phyloP scores from a whole-genome alignment of 2,113 vertebrate genomes.

The Antechinus stuartii region DNA sequence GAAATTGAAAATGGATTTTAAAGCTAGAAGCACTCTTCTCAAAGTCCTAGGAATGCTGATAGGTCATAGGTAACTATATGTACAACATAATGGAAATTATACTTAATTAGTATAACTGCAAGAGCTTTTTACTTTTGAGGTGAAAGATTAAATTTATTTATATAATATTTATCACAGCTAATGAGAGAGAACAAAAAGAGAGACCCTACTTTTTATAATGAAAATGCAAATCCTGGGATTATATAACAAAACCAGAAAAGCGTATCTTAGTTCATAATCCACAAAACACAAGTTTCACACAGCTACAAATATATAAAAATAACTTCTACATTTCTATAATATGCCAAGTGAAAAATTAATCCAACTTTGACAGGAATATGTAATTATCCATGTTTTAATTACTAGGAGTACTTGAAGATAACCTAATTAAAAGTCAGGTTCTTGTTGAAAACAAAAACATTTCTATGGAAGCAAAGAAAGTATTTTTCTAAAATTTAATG shows the following conservation, averaged over 20 bases:
- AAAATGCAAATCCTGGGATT: constrained; percentile 64
- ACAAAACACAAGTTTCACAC: constrained; percentile 2
- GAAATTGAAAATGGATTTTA: constrained; percentile 35
- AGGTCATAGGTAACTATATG: neutral
- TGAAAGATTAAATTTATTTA: constrained; percentile 48
- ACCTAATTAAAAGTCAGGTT: constrained; percentile 57
- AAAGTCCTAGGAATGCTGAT: constrained; percentile 23
- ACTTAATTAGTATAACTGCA: constrained; percentile 56
- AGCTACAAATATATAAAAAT: constrained; percentile 37
- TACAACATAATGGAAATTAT: constrained; percentile 35
- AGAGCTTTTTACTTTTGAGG: constrained; percentile 39
- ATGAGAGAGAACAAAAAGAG: constrained; percentile 46
- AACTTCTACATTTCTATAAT: constrained; percentile 55
- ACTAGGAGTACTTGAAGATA: constrained; percentile 48
- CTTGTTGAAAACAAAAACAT: constrained; percentile 47
- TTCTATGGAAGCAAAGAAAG: constrained; percentile 56
- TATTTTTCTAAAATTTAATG: constrained; percentile 56
- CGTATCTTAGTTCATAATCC: constrained; percentile 51
- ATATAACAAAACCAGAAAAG: constrained; percentile 55
- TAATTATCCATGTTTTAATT: constrained; percentile 58
- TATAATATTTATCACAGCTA: constrained; percentile 55
- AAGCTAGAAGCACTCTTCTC: constrained; percentile 36
- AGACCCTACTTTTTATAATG: constrained; percentile 33
- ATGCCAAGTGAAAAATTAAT: constrained; percentile 35
- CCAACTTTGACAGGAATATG: constrained; percentile 43